Conservation (phyloP, 2,113 vertebrate genomes). For the Entosphenus tridentatus region DNA sequence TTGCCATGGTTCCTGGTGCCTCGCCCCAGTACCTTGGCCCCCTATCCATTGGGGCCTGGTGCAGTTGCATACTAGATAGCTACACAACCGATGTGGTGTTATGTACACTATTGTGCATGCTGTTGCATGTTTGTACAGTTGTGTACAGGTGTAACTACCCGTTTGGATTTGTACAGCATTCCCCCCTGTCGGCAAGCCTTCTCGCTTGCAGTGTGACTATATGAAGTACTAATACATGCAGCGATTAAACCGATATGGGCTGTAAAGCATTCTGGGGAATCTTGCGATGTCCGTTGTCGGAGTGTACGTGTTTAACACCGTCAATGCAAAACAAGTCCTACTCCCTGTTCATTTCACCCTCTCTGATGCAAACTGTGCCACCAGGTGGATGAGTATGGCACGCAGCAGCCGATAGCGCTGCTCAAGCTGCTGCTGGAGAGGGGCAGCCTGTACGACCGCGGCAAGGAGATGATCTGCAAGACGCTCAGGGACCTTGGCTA, state of each 20-base stretch:
- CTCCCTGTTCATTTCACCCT: too few relatives aligned
- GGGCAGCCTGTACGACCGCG: constrained; percentile 58
- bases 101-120: neutral
- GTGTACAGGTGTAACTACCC: neutral
- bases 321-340: too few relatives aligned
- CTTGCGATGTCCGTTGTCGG: too few relatives aligned
- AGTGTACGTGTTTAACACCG: too few relatives aligned
- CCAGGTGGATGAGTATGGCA: constrained; percentile 76
- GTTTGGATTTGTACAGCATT: neutral
- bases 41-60: too few relatives aligned
- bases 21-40: too few relatives aligned
- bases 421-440: constrained; percentile 64
- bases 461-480: constrained; percentile 70
- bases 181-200: neutral
- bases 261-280: too few relatives aligned
- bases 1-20: neutral
- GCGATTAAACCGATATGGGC: too few relatives aligned
- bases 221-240: too few relatives aligned
- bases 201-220: neutral
- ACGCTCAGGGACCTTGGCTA: constrained; percentile 60
- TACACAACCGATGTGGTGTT: neutral
- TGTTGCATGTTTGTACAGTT: neutral
- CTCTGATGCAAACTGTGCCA: neutral
- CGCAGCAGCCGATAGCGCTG: constrained; percentile 76
- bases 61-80: too few relatives aligned